These are phyloP conservation scores for Xenopus borealis DNA, from an alignment of 2,113 vertebrate genomes.

Conservation along the genomic window DNA sequence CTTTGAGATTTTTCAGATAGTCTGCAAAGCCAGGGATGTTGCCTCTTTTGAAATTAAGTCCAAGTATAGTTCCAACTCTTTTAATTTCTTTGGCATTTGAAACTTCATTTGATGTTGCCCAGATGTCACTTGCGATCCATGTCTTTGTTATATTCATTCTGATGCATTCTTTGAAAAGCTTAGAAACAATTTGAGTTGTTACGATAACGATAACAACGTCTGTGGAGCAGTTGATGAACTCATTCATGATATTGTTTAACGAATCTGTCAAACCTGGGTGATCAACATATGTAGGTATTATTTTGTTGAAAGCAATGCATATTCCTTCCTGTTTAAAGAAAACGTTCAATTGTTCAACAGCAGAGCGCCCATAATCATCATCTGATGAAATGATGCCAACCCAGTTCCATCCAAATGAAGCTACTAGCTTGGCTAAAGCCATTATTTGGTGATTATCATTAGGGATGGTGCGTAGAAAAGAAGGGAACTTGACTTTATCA, in stretches of 20 bases:
- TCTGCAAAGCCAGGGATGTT: constrained; percentile 53
- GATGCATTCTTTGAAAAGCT: constrained; percentile 57
- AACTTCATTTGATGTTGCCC: constrained; percentile 51
- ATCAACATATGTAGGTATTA: constrained; percentile 51
- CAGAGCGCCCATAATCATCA: constrained; percentile 61
- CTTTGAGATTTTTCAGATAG: constrained; percentile 54
- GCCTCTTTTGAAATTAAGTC: constrained; percentile 54
- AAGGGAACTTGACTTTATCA: constrained; percentile 54
- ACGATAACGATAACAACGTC: constrained; percentile 60
- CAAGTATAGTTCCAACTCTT: constrained; percentile 61
- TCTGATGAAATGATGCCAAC: constrained; percentile 61
- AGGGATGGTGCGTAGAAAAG: constrained; percentile 62
- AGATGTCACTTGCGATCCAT: constrained; percentile 65
- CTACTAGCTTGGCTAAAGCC: constrained; percentile 57
- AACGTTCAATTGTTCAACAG: constrained; percentile 52
- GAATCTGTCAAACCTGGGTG: neutral
- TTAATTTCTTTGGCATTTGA: constrained; percentile 56
- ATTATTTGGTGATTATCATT: constrained; percentile 62
- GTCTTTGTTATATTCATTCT: constrained; percentile 49
- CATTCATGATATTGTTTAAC: constrained; percentile 43
- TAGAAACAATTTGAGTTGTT: constrained; percentile 51
- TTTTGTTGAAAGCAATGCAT: constrained; percentile 56
- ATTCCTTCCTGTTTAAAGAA: constrained; percentile 47
- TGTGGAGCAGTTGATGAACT: constrained; percentile 51
- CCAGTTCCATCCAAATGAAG: constrained; percentile 60